These are phyloP conservation scores for Glossophaga mutica DNA, from an alignment of 2,797 vertebrate genomes.

Conservation along the genomic window DNA sequence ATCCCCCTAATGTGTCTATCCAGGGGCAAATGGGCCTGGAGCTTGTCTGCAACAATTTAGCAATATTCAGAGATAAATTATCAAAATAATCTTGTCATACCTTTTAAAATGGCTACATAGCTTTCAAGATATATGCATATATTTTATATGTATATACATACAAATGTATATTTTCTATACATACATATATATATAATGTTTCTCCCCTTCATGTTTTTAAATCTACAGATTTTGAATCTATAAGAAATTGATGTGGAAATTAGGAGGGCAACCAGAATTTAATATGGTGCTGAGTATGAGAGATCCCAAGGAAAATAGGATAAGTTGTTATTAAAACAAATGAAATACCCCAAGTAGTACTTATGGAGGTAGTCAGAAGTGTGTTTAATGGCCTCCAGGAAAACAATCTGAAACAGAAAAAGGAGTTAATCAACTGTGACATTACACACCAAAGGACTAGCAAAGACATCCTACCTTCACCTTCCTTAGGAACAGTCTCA, in stretches of 20 bases:
- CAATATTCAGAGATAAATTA: not conserved
- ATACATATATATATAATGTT: not conserved
- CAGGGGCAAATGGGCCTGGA: not conserved
- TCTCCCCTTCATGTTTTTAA: not conserved
- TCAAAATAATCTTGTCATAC: not conserved
- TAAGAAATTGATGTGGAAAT: constrained; percentile 37
- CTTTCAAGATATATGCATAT: not conserved
- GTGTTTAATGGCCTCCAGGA: constrained; percentile 27
- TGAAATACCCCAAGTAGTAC: constrained; percentile 14
- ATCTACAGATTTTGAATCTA: not conserved
- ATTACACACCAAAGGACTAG: constrained; percentile 15
- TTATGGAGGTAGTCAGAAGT: constrained; percentile 33
- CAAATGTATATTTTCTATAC: not conserved
- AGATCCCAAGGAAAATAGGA: not conserved
- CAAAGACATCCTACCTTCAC: not conserved
- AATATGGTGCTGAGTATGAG: not conserved
- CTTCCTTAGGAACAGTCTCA: not conserved
- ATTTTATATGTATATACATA: not conserved
- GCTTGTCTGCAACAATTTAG: not conserved
- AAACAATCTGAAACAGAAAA: constrained; percentile 12
- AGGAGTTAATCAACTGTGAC: not conserved
- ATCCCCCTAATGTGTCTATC: not conserved
- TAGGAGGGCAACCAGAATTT: constrained; percentile 17
- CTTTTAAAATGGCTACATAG: not conserved
- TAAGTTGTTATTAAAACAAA: constrained; percentile 52